Evolutionary conservation across 2,797 vertebrate genomes (phyloP), one percentile per base, ranked within the genome.

Genomic region (Remorina albescens): DNA sequence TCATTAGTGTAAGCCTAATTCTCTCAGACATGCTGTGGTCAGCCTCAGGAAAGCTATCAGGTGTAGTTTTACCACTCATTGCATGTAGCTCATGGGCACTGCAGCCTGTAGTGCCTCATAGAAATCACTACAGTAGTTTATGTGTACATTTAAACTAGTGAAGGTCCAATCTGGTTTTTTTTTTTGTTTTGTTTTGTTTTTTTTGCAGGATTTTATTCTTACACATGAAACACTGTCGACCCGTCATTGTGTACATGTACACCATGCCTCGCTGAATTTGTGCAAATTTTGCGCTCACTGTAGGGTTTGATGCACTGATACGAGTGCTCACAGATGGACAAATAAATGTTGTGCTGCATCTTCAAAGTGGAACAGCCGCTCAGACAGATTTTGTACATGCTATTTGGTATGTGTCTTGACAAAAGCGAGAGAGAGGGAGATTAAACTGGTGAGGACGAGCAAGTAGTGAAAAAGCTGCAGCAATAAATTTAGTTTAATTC

Each of bases 1-100:
- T 89, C 76, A 75, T 66, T 53, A 44, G 65, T 67, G 54, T 82
- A 83, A 89, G 82, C 67, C 78, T 90, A 82, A 93, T 91, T 93
- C 82, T 81, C 76, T 59, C 68, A 76, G 85, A 89, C 80, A 47
- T 78, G 59, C 57, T 74, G 72, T 91, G 85, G 88, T 82, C 84
- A 71, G 84, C 83, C 85, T 82, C 49, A 67, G 83, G 89, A 88
- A 83, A 81, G 83, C 85, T 72, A 86, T 88, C 83, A 78, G 83
- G 80, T 89, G 87, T 83, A 81, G 75, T 92, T 89, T 78, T 79
- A 76, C 78, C 25, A 66, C 73, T 79, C 30, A 55, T 42, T 68
- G 74, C 42, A 42, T 76, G 72, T 53, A 75, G 83, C 84, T 77
- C 57, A 58, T 81, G 82, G 83, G 67, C 67, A 77, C 41, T 59